A percentile compares a stretch with the other conserved stretches of the same genome.
phyloP scores from a whole-genome alignment of 2,797 vertebrate genomes.

The Micropoecilia bifurca region DNA sequence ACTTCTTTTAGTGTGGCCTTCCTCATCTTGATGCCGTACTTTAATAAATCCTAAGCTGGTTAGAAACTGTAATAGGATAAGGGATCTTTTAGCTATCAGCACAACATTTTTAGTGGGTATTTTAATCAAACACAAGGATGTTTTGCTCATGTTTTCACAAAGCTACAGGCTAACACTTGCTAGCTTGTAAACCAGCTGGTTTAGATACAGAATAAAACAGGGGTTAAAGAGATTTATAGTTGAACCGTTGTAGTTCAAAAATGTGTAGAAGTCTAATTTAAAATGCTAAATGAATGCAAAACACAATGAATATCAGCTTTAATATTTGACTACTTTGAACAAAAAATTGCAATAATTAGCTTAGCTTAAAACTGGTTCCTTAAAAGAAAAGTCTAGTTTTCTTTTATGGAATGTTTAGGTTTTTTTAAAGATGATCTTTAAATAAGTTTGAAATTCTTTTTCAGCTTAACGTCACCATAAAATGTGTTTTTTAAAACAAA shows the following conservation, averaged over 20 bases:
- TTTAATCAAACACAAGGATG: background rate
- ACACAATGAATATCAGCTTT: background rate
- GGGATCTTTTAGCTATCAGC: background rate
- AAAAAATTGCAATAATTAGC: background rate
- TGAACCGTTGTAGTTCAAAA: background rate
- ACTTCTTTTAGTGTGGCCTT: background rate
- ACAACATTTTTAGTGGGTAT: background rate
- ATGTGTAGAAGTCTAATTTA: background rate
- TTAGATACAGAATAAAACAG: background rate
- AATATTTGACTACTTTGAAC: background rate
- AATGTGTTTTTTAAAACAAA: background rate
- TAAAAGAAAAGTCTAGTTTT: background rate
- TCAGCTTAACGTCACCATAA: background rate
- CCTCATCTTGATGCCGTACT: background rate
- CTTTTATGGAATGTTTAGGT: background rate
- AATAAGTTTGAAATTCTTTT: background rate
- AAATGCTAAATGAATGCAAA: background rate
- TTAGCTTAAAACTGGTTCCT: background rate
- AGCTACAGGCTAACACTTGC: background rate
- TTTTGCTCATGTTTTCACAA: background rate
- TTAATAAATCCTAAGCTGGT: background rate
- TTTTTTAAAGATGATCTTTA: background rate
- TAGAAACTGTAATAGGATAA: background rate
- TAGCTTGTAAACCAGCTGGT: background rate
- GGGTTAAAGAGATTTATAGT: background rate